Base-by-base conservation (phyloP, 2,113 vertebrate genomes). In the Hydrochoerus hydrochaeris region DNA sequence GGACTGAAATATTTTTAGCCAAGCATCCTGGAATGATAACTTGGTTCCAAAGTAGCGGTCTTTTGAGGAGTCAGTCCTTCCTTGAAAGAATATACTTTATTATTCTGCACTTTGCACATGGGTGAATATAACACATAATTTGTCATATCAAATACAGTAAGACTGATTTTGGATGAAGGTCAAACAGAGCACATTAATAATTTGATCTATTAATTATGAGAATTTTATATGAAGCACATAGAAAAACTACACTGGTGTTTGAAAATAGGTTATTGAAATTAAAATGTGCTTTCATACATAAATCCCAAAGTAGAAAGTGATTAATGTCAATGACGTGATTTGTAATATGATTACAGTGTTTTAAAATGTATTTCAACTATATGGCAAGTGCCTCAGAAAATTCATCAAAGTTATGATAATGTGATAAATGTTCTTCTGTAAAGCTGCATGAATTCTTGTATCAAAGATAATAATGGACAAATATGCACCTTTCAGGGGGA, bases 271-370 rank as follows among this genome's bases (percentile, higher is more conserved):
- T 78, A 1, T 19, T 49, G 13, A 81, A 73, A 73, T 88, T 84
- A 80, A 88, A 92, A 78, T 30, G 52, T 30, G 38, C 52, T 90
- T 93, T 83, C 60, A 93, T 81, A 60, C 1, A 44, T 91, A 91
- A 88, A 87, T 77, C 2, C 32, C 58, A 87, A 28, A 30, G 20
- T 57, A 52, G 17, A 46, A 30, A 3, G 17, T 87, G 38, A 63
- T 73, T 63, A 90, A 89, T 49, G 13, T 88, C 30, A 84, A 78
- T 8, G 20, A 80, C 35, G n/a, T 91, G 54, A 73, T 73, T 81
- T 86, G n/a, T 54, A 14, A 78, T 63, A 67, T 35, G 73, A 24
- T n/a, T 20, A 75, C 41, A 35, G 1, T 73, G 38, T 80, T 71
- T 86, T 63, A 44, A 65, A 87, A 75, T 80, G 57, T 63, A 75